These are phyloP conservation scores for Corythoichthys intestinalis DNA, from an alignment of 2,113 vertebrate species.

Conservation along the genomic window DNA sequence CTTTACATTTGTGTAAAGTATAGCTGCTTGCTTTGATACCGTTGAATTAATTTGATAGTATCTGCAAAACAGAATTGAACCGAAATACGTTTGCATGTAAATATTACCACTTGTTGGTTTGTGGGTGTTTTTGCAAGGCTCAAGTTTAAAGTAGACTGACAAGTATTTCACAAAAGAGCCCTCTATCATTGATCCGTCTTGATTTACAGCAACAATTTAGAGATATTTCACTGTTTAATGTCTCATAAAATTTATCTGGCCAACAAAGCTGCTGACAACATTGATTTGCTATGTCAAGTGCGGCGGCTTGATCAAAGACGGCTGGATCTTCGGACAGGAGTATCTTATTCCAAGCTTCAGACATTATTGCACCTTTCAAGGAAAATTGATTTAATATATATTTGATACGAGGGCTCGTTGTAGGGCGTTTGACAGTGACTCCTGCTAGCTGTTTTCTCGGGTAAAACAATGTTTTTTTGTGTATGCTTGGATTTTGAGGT, in stretches of 20 bases:
- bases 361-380: conserved; percentile 33
- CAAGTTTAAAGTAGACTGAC: conserved; percentile 26
- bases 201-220: conserved; percentile 46
- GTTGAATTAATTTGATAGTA: not conserved
- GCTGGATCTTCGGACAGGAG: conserved; percentile 21
- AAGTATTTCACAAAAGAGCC: conserved; percentile 34
- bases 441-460: conserved; percentile 7
- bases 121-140: conserved; percentile 21
- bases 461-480: not conserved
- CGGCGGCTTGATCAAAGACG: conserved; percentile 20
- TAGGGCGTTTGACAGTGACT: conserved; percentile 2
- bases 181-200: conserved; percentile 31
- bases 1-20: not conserved
- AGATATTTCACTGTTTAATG: conserved; percentile 41
- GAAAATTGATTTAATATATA: conserved; percentile 47
- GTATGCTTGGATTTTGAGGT: not conserved
- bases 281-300: conserved; percentile 46
- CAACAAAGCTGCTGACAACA: conserved; percentile 34
- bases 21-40: not conserved
- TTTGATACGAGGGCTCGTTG: conserved; percentile 11
- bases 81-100: conserved; percentile 11
- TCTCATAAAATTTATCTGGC: conserved; percentile 45
- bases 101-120: conserved; percentile 33
- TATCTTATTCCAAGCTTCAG: conserved; percentile 18
- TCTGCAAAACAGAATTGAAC: not conserved